These are phyloP conservation scores for Cepaea hortensis DNA, from an alignment of 2,888 invertebrate genomes.

Conservation along the genomic window DNA sequence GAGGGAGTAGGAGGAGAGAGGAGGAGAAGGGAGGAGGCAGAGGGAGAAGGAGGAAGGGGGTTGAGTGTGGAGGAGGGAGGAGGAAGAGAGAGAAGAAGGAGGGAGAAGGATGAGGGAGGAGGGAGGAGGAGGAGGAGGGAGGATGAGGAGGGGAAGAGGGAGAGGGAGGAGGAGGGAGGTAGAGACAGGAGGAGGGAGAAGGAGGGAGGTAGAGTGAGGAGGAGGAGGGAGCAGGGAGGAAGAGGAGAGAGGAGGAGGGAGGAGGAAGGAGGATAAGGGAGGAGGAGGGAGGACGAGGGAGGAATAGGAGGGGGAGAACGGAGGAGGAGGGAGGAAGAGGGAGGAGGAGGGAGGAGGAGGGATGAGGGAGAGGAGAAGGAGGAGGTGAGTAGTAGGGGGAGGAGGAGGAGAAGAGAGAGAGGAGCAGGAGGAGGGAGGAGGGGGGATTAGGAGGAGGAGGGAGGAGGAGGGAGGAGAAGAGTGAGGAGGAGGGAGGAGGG, in stretches of 20 bases:
- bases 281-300: background rate
- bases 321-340: background rate
- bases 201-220: background rate
- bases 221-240: too few relatives aligned
- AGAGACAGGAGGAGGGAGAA: too few relatives aligned
- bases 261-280: background rate
- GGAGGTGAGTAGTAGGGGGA: background rate
- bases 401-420: background rate
- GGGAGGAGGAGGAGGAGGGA: too few relatives aligned
- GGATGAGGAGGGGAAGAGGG: too few relatives aligned
- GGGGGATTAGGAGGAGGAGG: background rate
- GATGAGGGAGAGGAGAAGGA: too few relatives aligned
- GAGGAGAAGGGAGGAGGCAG: background rate
- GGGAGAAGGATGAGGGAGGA: too few relatives aligned
- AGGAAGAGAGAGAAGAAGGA: too few relatives aligned
- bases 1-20: background rate
- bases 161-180: too few relatives aligned
- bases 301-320: background rate
- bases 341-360: background rate
- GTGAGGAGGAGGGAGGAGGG: too few relatives aligned
- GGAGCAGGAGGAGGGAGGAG: background rate
- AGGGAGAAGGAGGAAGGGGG: too few relatives aligned
- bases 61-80: too few relatives aligned
- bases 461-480: background rate
- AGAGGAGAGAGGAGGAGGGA: too few relatives aligned